Evolutionary conservation across 2,113 vertebrate species (phyloP).

Genomic region (Menidia beryllina): DNA sequence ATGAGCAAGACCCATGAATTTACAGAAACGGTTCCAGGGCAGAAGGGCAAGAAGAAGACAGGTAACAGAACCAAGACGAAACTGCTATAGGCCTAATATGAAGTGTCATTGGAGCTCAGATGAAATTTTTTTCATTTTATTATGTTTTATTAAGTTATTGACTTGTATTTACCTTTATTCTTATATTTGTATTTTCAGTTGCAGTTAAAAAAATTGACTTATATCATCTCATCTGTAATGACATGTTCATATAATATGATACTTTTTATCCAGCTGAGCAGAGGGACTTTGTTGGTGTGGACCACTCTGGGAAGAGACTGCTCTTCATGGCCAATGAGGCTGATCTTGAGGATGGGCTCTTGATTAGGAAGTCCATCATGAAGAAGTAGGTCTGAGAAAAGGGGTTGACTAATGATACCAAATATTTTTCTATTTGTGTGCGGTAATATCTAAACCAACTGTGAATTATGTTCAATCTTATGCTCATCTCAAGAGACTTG

Average conservation of each 20-base stretch:
- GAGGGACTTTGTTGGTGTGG: conserved; percentile 97
- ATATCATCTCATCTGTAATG: not conserved
- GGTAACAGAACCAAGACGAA: conserved; percentile 78
- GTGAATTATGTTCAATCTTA: not conserved
- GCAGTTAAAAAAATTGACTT: not conserved
- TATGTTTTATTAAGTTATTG: not conserved
- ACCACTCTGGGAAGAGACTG: conserved; percentile 91
- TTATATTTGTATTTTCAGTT: not conserved
- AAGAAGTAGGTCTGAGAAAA: conserved; percentile 86
- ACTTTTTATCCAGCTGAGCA: conserved; percentile 88
- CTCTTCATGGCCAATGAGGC: conserved; percentile 99
- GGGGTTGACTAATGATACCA: not conserved
- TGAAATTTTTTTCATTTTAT: not conserved
- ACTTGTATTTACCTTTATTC: too few relatives aligned
- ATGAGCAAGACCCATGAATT: conserved; percentile 93
- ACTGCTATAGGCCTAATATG: not conserved
- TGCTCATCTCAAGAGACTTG: not conserved
- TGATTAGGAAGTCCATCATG: conserved; percentile 93
- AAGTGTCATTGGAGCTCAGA: not conserved
- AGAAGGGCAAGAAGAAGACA: conserved; percentile 95
- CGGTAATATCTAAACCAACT: too few relatives aligned
- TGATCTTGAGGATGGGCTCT: conserved; percentile 94
- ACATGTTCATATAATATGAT: conserved; percentile 52
- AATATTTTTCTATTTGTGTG: not conserved
- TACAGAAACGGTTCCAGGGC: conserved; percentile 90